phyloP scores from a whole-genome alignment of 2,113 vertebrate genomes.

The Corythornis cristatus region DNA sequence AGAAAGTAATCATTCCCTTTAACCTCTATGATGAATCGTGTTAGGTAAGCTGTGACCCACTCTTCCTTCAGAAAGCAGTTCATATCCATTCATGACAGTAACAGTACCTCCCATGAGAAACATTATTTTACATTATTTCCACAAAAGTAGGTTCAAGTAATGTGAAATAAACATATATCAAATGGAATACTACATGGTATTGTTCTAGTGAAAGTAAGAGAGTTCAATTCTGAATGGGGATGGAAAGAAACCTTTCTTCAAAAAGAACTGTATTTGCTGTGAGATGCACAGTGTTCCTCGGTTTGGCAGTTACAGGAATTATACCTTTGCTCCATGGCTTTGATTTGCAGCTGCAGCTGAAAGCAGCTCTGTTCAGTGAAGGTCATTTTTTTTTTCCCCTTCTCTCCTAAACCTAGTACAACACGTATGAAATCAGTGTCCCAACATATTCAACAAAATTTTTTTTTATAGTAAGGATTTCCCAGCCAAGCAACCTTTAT shows the following conservation, averaged over 20 bases:
- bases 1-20: slow-evolving; percentile 26
- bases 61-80: slow-evolving; percentile 10
- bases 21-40: not conserved
- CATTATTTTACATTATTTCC: not conserved
- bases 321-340: not conserved
- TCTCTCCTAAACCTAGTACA: not conserved
- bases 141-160: not conserved
- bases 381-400: not conserved
- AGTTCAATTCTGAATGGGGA: not conserved
- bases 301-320: not conserved
- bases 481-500: not conserved
- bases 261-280: not conserved
- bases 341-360: not conserved
- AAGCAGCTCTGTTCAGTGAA: not conserved
- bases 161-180: not conserved
- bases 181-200: not conserved
- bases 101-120: slow-evolving; percentile 6
- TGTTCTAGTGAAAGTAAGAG: not conserved
- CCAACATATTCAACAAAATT: not conserved
- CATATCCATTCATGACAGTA: not conserved
- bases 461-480: not conserved
- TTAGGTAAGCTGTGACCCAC: not conserved
- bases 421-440: not conserved
- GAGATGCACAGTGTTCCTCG: not conserved
- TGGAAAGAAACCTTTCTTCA: not conserved